phyloP scores from a whole-genome alignment of 2,113 vertebrate species.

The Grammomys surdaster region DNA sequence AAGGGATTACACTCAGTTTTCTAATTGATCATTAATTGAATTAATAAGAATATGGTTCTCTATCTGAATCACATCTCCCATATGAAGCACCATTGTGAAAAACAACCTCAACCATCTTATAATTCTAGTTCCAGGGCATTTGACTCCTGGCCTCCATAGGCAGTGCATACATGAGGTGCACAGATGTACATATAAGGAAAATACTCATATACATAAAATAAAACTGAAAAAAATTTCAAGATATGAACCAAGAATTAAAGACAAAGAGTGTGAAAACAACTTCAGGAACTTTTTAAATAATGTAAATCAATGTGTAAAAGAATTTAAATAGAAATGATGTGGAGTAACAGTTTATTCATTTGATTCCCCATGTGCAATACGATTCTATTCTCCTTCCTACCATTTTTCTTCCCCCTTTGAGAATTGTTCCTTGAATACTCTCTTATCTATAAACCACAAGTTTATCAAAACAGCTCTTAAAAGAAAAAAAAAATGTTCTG shows the following conservation, averaged over 20 bases:
- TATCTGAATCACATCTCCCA: background rate
- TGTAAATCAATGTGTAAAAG: background rate
- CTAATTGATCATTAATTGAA: no score
- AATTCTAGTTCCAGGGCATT: background rate
- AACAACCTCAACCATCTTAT: no score
- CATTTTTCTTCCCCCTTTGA: background rate
- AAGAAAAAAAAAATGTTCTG: background rate
- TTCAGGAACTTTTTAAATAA: background rate
- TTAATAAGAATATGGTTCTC: background rate
- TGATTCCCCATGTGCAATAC: background rate
- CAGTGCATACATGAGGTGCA: background rate
- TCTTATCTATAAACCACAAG: background rate
- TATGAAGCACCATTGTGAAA: background rate
- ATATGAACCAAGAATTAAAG: background rate
- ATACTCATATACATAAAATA: background rate
- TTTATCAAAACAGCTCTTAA: conserved; percentile 2
- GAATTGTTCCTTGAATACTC: background rate
- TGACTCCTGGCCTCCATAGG: background rate
- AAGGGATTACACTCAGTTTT: background rate
- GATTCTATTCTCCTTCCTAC: background rate
- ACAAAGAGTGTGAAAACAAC: background rate
- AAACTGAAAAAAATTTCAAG: background rate
- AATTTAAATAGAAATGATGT: background rate
- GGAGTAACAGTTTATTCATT: background rate
- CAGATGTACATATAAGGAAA: background rate